phyloP scores from a whole-genome alignment of 2,888 invertebrate species.

The Piscicola geometra region DNA sequence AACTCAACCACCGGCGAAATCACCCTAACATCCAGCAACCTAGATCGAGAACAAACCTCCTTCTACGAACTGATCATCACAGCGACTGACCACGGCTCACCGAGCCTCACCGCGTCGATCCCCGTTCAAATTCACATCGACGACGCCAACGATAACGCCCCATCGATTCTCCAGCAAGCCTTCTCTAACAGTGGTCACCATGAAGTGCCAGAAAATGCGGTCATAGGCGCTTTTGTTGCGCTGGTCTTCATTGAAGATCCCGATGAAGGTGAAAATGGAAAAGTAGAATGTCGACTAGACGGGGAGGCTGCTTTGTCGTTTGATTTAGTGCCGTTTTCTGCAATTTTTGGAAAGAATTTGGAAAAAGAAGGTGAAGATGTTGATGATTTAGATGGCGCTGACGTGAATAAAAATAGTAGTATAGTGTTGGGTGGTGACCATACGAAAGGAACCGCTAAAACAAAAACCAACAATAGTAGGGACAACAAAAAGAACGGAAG shows the following conservation, averaged over 20 bases:
- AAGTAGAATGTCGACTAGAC: conserved; percentile 32
- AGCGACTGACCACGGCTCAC: conserved; percentile 49
- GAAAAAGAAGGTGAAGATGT: too few relatives aligned
- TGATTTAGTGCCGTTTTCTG: neutral
- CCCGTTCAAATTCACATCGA: conserved; percentile 36
- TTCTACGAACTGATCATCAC: conserved; percentile 47
- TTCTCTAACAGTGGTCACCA: neutral
- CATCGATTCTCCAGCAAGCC: conserved; percentile 36
- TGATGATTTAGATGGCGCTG: too few relatives aligned
- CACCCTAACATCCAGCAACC: neutral
- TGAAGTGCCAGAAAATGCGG: conserved; percentile 40
- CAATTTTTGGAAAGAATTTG: neutral
- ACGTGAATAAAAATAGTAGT: neutral
- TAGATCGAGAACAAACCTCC: conserved; percentile 61
- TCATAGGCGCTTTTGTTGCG: conserved; percentile 45
- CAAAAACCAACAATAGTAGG: too few relatives aligned
- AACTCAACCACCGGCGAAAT: neutral
- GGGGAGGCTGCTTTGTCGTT: neutral
- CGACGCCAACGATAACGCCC: conserved; percentile 36
- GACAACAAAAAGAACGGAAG: neutral
- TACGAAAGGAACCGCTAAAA: too few relatives aligned
- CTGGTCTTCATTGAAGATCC: conserved; percentile 45
- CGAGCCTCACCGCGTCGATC: conserved; percentile 34
- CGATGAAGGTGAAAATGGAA: conserved; percentile 47
- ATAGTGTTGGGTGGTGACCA: neutral